Evolutionary conservation across 2,888 invertebrate species (phyloP), one percentile per base, ranked within the genome.

Genomic region (Gasteruption jaculator): DNA sequence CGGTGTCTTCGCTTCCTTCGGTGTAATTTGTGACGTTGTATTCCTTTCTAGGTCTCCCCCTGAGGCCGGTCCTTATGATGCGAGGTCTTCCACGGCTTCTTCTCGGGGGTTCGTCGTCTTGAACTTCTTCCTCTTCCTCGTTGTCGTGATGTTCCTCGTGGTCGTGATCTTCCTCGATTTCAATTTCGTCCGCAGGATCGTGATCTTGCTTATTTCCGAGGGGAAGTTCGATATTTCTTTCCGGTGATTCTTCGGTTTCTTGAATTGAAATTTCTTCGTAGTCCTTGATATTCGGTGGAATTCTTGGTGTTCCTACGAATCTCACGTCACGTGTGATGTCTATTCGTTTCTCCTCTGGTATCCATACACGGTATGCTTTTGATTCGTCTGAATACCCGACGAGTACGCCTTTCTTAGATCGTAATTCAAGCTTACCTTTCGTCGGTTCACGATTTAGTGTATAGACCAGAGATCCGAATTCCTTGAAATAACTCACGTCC

Each of bases 381-480:
- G 49, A 45, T n/a, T 38, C n/a, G 7, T 45, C 43, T 1, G 43
- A 44, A 19, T 47, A 49, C 4, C 51, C 49, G 0, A 47, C 21
- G 24, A 51, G 41, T 4, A 44, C 40, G 2, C 45, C 49, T 24
- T 30, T 41, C 12, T 36, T 40, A 6, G 47, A 39, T 3, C 49
- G 39, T 12, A 38, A 11, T 14, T 48, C 45, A n/a, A 51, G 35
- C 22, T 49, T 52, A 8, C 41, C 42, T 14, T 46, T 44, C 3
- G 29, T 37, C 3, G 29, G 38, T 2, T 15, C 20, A 6, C 39
- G n/a, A 12, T 39, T 24, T 8, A 48, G 25, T 12, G 20, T 20
- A 21, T 32, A 46, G 3, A 41, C 52, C 19, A n/a, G n/a, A n/a
- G n/a, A 45, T 33, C 57, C 60, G 46, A 60, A 61, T 8, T 49